Conservation (phyloP, 1,140 invertebrate genomes). For the Portunus trituberculatus region DNA sequence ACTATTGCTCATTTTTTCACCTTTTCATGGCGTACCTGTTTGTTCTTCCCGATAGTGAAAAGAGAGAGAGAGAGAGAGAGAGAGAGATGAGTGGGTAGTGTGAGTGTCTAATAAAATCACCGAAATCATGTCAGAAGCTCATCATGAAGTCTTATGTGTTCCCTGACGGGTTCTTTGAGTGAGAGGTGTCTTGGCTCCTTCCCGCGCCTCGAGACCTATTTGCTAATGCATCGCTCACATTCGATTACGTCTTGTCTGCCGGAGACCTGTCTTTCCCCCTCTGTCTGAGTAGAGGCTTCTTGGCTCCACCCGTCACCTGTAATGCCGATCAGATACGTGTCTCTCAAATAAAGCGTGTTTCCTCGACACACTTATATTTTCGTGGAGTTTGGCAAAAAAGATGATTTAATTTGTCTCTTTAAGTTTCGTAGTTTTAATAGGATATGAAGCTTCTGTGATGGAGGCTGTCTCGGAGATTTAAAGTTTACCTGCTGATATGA, state of each 20-base stretch:
- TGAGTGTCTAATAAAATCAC: neutral
- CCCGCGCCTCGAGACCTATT: neutral
- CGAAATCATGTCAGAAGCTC: neutral
- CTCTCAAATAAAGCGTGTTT: neutral
- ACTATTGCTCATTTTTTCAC: too few species aligned
- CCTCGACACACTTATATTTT: neutral
- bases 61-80: too few species aligned
- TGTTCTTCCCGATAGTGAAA: too few species aligned
- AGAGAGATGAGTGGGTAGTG: neutral
- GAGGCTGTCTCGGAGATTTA: neutral
- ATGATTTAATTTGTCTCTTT: neutral
- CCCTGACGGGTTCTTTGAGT: neutral
- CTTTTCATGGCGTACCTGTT: too few species aligned
- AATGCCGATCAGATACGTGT: neutral
- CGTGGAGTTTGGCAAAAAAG: neutral
- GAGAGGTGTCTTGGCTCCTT: neutral
- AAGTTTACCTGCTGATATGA: neutral
- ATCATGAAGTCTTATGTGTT: neutral
- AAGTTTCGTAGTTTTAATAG: neutral
- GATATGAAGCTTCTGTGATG: neutral
- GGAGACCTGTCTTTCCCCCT: neutral
- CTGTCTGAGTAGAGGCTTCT: neutral
- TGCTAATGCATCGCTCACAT: slow-evolving; percentile 1
- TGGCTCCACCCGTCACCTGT: neutral
- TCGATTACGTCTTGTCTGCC: slow-evolving; percentile 11